phyloP scores from a whole-genome alignment of 2,888 invertebrate genomes.

The Agrotis clavis region DNA sequence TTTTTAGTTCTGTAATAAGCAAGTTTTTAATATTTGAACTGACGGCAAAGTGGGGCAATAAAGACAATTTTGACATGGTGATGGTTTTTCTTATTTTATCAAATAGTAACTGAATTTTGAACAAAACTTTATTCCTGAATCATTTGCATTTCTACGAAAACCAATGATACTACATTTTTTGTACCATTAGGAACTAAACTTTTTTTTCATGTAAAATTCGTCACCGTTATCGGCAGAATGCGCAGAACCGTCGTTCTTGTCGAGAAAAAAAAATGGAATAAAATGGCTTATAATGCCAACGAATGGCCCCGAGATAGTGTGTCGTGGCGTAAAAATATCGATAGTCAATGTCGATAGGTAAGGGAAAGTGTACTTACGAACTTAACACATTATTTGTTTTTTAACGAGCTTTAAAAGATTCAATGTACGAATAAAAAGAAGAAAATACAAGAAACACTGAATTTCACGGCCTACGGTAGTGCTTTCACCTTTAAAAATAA shows the following conservation, averaged over 20 bases:
- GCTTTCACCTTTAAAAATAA: background rate
- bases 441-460: background rate
- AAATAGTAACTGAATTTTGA: background rate
- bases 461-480: background rate
- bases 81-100: background rate
- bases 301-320: constrained; percentile 47
- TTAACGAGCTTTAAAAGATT: background rate
- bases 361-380: background rate
- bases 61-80: background rate
- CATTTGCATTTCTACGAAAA: constrained; percentile 10
- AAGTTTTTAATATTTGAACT: no score
- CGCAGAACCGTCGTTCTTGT: constrained; percentile 22
- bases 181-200: constrained; percentile 12
- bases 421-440: background rate
- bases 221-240: constrained; percentile 51
- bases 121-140: background rate
- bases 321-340: constrained; percentile 36
- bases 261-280: constrained; percentile 45
- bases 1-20: no score
- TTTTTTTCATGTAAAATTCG: constrained; percentile 37
- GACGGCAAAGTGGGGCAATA: no score
- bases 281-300: constrained; percentile 61
- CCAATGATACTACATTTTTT: constrained; percentile 8
- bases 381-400: background rate
- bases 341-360: constrained; percentile 46